Evolutionary conservation across 2,888 invertebrate species (phyloP).

Genomic region (Lepidochitona cinerea): DNA sequence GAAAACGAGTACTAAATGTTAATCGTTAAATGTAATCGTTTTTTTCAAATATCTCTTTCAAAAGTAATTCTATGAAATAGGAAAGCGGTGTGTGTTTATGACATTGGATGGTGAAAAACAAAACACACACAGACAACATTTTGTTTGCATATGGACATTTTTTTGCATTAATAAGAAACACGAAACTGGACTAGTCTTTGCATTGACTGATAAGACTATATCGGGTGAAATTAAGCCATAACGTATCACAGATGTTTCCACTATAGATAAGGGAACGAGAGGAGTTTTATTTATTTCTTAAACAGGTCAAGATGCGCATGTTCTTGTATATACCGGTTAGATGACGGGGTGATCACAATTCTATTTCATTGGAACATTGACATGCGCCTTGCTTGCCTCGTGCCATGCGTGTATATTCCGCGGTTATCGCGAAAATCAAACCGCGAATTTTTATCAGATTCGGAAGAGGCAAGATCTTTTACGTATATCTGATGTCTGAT

Average conservation of each 20-base stretch:
- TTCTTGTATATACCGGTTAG: too few species aligned
- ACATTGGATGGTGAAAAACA: too few species aligned
- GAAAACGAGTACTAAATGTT: too few species aligned
- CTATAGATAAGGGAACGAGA: background rate
- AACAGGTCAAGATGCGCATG: background rate
- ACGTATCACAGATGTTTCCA: conserved; percentile 5
- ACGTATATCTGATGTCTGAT: background rate
- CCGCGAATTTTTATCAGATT: background rate
- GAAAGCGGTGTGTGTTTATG: too few species aligned
- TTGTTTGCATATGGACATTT: too few species aligned
- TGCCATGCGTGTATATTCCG: background rate
- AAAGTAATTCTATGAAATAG: too few species aligned
- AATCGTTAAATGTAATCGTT: too few species aligned
- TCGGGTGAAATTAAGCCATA: background rate
- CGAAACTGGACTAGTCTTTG: too few species aligned
- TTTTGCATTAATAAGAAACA: too few species aligned
- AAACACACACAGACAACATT: too few species aligned
- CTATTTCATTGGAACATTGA: background rate
- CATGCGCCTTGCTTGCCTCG: background rate
- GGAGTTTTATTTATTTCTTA: conserved; percentile 1
- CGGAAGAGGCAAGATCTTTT: background rate
- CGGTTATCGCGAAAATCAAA: background rate
- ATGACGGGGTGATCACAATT: too few species aligned
- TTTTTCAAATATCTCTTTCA: too few species aligned
- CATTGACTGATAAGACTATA: background rate